Evolutionary conservation across 1,140 invertebrate species (phyloP), one percentile per base, ranked within the genome.

Genomic region (Drosophila kohkoa): DNA sequence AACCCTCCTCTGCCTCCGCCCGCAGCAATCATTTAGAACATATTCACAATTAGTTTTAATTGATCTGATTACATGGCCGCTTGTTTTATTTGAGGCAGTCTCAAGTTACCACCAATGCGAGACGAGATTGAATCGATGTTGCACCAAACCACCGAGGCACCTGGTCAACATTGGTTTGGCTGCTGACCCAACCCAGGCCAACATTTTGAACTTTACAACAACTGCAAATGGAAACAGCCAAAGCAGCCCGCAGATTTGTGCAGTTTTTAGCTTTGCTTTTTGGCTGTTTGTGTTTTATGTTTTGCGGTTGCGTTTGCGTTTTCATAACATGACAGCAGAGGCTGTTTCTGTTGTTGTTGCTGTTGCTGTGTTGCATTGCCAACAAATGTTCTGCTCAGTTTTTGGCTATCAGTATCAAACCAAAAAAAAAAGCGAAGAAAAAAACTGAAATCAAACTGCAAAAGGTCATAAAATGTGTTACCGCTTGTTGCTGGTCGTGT

Each of bases 391-490:
- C 73, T 75, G 73, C 67, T 75, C 60, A 75, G 30, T 75, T 86
- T 87, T 88, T 83, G 83, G 83, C 83, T 87, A 87, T 87, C 83
- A 87, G 82, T 78, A 75, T 78, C 82, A 73, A 63, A 32, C 32
- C 32, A 8, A 32, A 32, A 7, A 10, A 35, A 10, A 2, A 2
- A 38, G 8, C 35, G 8, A 38, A 38, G 2, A 3, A 38, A 69
- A 57, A 52, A 65, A 25, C 20, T 25, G 20, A 25, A 25, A 28
- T 25, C 38, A 32, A 68, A 79, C 83, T 87, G 80, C 73, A 87
- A 87, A 87, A 87, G 83, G 83, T 87, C 83, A 87, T 87, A 87
- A 87, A 87, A 87, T 87, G 83, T 87, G 83, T 76, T 88, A 68
- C 64, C 49, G 71, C 71, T 87, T 79, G 69, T 85, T 80, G 81